Evolutionary conservation across 2,113 vertebrate genomes (phyloP).

Genomic region (Bos javanicus): DNA sequence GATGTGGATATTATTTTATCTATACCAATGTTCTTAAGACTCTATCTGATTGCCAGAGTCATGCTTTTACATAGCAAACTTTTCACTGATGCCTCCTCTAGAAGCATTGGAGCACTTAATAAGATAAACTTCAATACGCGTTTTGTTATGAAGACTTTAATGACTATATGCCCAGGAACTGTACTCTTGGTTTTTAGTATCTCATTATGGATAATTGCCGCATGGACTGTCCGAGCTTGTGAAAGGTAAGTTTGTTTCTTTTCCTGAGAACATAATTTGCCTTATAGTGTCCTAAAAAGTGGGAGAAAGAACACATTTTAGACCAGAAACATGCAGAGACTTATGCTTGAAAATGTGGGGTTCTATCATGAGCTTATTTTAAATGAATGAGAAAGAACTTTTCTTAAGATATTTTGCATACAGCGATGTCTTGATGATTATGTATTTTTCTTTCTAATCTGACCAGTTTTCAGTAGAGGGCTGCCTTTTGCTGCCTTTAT

Average conservation of each 20-base stretch:
- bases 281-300: neutral
- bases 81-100: conserved; percentile 98
- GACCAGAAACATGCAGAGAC: neutral
- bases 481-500: neutral
- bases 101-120: conserved; percentile 99
- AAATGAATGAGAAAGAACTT: neutral
- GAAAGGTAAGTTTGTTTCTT: conserved; percentile 91
- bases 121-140: conserved; percentile 99
- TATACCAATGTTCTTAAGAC: conserved; percentile 99
- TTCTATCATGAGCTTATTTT: neutral
- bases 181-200: conserved; percentile 99
- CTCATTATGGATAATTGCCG: conserved; percentile 99
- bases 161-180: conserved; percentile 99
- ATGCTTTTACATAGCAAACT: conserved; percentile 99
- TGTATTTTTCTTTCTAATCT: neutral
- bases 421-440: neutral
- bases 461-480: neutral
- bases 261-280: conserved; percentile 59
- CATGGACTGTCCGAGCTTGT: conserved; percentile 99
- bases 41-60: conserved; percentile 99
- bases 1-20: conserved; percentile 99
- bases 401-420: neutral
- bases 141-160: conserved; percentile 99
- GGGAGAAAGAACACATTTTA: neutral
- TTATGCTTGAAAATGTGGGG: neutral